Evolutionary conservation across 2,888 invertebrate species (phyloP), one percentile per base, ranked within the genome.

Genomic region (Patella pellucida): DNA sequence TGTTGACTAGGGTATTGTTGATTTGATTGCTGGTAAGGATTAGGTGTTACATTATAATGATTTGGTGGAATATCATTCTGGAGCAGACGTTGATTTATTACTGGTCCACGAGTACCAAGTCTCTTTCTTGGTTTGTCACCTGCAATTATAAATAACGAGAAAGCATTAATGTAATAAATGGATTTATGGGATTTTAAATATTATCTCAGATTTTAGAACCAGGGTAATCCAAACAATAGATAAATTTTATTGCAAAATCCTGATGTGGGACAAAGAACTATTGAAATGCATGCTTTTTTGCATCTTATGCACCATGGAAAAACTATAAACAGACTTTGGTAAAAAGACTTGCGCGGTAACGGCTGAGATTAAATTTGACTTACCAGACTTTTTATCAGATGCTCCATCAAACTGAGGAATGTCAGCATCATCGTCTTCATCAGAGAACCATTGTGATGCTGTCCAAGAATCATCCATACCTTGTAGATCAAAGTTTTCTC

Each of bases 401-500:
- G 88, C 84, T 19, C 89, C 89, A 83, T 89, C 89, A 77, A 84
- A 85, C 79, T 89, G 89, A 54, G 89, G 89, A 69, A 88, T 81
- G 12, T 76, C 80, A 77, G 81, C 79, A 73, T 81, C 82, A 69
- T 74, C 72, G 31, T 82, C 79, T 69, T 73, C 74, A 11, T 76
- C 75, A 50, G 41, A 31, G 68, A 78, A 69, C 77, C 77, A 74
- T 77, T 85, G 83, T n/a, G 85, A 85, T 69, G 83, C 84, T 71
- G 83, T 78, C 87, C 88, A 88, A 5, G 86, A 84, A 14, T 82
- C 81, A 72, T 88, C 87, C 78, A 87, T 80, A 14, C 88, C 87
- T 15, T 76, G 77, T 54, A 85, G 3, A 76, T 85, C 79, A 77
- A 77, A 82, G 16, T 81, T 41, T 41, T 9, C 41, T 41, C 9